Percentiles rank a stretch among this genome's conserved stretches.
Conservation (phyloP, 2,888 invertebrate species). For the Crepidodera aurea region DNA sequence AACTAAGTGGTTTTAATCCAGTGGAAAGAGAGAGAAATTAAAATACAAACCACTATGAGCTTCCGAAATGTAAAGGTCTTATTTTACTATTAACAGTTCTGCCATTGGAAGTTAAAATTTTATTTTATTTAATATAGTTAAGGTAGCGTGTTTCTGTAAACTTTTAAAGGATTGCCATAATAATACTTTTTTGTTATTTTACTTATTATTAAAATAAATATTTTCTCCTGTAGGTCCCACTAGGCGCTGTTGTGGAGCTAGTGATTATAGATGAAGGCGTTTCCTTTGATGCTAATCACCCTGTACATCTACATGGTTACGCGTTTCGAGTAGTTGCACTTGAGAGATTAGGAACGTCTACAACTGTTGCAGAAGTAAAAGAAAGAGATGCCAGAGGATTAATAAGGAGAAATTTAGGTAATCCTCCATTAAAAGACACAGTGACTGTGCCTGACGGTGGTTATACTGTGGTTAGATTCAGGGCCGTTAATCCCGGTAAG, state of each 20-base stretch:
- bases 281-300: conserved; percentile 86
- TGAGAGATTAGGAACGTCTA: conserved; percentile 73
- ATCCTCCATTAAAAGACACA: conserved; percentile 86
- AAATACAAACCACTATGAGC: too few species aligned
- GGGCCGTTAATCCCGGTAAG: conserved; percentile 84
- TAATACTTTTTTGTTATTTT: too few species aligned
- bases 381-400: conserved; percentile 74
- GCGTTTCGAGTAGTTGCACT: conserved; percentile 85
- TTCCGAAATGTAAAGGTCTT: too few species aligned
- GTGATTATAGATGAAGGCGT: conserved; percentile 86
- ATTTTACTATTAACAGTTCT: too few species aligned
- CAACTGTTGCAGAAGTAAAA: conserved; percentile 74
- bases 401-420: conserved; percentile 74
- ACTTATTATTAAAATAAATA: too few species aligned
- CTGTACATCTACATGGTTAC: conserved; percentile 87
- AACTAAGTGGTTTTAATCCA: too few species aligned
- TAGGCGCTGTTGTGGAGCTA: conserved; percentile 82
- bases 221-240: conserved; percentile 66
- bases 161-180: too few species aligned
- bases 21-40: too few species aligned
- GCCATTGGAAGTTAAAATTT: too few species aligned
- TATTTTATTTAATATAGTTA: too few species aligned
- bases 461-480: conserved; percentile 83
- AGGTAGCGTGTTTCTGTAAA: too few species aligned
- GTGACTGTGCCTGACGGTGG: conserved; percentile 92